These are phyloP conservation scores for Dorcus parallelipipedus DNA, from an alignment of 2,888 invertebrate species.

Conservation along the genomic window DNA sequence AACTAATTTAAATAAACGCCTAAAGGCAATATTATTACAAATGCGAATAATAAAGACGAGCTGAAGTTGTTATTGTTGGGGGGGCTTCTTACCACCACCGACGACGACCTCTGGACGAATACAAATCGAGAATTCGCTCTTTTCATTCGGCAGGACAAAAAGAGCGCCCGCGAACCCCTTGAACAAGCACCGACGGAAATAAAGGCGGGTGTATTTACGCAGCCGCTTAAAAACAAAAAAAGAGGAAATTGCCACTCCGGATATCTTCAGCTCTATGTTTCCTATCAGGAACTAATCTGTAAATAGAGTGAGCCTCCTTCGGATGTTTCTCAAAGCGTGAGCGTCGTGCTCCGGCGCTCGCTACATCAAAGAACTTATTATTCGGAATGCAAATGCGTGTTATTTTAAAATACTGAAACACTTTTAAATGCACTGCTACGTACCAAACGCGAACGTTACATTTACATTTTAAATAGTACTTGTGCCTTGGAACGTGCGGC, in stretches of 20 bases:
- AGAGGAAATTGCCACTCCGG: conserved; percentile 41
- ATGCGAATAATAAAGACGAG: conserved; percentile 42
- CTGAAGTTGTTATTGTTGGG: conserved; percentile 44
- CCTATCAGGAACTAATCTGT: conserved; percentile 43
- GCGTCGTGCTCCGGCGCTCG: conserved; percentile 1
- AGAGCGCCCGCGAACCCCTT: conserved; percentile 38
- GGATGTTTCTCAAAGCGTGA: conserved; percentile 7
- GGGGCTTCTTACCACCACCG: conserved; percentile 28
- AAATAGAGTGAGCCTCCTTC: conserved; percentile 34
- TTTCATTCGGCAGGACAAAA: conserved; percentile 41
- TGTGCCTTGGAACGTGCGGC: no score
- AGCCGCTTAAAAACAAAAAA: conserved; percentile 40
- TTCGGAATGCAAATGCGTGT: conserved; percentile 25
- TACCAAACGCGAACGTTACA: no score
- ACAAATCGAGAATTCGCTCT: conserved; percentile 46
- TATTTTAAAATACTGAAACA: conserved; percentile 15
- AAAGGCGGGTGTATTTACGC: conserved; percentile 39
- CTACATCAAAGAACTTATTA: conserved; percentile 25
- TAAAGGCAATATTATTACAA: conserved; percentile 43
- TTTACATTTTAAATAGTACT: no score
- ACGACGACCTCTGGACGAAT: conserved; percentile 42
- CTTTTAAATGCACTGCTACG: not conserved
- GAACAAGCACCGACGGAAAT: conserved; percentile 38
- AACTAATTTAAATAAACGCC: conserved; percentile 46
- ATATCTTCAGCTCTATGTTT: conserved; percentile 35